Conservation (phyloP, 2,888 invertebrate genomes). For the Scaptomyza parva region DNA sequence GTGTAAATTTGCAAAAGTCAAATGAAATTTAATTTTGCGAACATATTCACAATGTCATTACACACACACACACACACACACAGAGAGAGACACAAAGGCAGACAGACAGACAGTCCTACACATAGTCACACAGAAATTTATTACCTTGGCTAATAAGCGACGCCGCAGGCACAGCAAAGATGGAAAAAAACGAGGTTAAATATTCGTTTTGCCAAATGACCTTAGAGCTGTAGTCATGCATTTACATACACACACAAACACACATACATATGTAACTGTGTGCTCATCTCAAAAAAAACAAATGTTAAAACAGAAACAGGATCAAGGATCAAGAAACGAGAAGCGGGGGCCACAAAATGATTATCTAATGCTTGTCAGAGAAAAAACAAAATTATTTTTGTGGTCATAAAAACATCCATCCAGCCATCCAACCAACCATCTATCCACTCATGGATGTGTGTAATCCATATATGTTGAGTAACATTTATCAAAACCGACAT, state of each 20-base stretch:
- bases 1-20: constrained; percentile 51
- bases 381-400: constrained; percentile 75
- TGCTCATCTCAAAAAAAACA: background rate
- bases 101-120: constrained; percentile 7
- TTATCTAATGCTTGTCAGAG: constrained; percentile 77
- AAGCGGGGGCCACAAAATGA: constrained; percentile 58
- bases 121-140: constrained; percentile 35
- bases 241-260: constrained; percentile 15
- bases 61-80: constrained; percentile 9
- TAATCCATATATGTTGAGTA: constrained; percentile 17
- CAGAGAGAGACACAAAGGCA: no score
- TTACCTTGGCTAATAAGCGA: constrained; percentile 38
- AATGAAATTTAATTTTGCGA: constrained; percentile 65
- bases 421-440: constrained; percentile 12
- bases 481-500: constrained; percentile 61
- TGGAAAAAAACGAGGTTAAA: constrained; percentile 25
- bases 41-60: constrained; percentile 45
- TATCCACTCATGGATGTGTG: constrained; percentile 5
- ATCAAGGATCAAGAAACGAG: no score
- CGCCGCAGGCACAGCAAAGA: constrained; percentile 47
- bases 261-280: constrained; percentile 7
- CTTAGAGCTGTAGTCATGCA: constrained; percentile 28
- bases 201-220: constrained; percentile 44
- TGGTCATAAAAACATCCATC: constrained; percentile 63
- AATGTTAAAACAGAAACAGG: background rate